Evolutionary conservation across 2,113 vertebrate genomes (phyloP).

Genomic region (Amazona guildingii): DNA sequence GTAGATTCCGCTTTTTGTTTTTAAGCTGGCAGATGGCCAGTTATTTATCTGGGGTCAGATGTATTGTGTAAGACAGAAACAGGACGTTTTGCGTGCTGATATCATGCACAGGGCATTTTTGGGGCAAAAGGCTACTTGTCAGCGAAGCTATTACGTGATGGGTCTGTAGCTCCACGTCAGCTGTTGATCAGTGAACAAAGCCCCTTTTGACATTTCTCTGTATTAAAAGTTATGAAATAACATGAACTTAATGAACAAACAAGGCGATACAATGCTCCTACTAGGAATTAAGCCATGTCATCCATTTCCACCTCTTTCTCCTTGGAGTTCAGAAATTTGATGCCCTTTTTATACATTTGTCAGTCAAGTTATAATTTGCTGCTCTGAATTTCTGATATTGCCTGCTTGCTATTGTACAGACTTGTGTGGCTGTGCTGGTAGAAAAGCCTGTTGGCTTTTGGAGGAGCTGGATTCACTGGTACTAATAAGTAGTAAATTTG

Average conservation of each 20-base stretch:
- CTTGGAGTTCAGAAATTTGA: background rate
- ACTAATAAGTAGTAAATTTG: background rate
- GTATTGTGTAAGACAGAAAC: background rate
- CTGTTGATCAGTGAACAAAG: conserved; percentile 26
- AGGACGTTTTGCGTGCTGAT: background rate
- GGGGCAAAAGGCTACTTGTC: background rate
- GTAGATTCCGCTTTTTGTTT: background rate
- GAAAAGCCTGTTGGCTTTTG: background rate
- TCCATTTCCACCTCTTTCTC: background rate
- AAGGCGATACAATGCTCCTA: background rate
- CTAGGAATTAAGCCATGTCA: background rate
- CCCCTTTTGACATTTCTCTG: background rate
- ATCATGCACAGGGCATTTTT: background rate
- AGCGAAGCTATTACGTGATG: background rate
- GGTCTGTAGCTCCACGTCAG: background rate
- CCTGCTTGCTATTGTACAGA: background rate
- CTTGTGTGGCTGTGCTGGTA: background rate
- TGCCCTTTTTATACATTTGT: background rate
- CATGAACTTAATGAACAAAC: conserved; percentile 8
- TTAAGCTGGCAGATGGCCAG: conserved; percentile 23
- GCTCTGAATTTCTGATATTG: background rate
- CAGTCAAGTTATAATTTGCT: background rate
- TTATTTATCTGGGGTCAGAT: background rate
- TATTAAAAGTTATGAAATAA: conserved; percentile 24
- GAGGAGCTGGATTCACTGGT: background rate